Base-by-base conservation (phyloP, 2,888 invertebrate species). In the Polietes domitor region DNA sequence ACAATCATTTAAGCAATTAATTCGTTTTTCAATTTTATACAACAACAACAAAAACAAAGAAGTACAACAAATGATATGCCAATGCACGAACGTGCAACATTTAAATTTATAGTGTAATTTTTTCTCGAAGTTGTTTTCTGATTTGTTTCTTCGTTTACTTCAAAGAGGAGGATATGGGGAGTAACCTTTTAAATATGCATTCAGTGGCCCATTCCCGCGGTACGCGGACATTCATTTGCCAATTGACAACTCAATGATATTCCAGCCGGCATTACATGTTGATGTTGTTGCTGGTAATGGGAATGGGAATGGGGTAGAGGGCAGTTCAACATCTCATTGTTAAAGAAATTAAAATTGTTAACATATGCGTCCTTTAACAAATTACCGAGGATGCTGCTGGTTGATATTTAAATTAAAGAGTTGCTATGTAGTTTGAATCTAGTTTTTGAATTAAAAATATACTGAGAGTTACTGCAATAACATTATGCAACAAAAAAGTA, bases 1-100 rank as follows among this genome's bases (percentile, higher is more conserved):
- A 83, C 71, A 79, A 80, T 77, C 70, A 80, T 80, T 77, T 77
- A 76, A 83, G 61, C 83, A 80, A 83, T 83, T 83, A 80, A 83
- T 80, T 80, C 53, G 79, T 70, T 65, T 80, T 83, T 83, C 73
- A 83, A 83, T 76, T 83, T 76, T 70, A 37, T 70, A 19, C 24
- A 12, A 1, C n/a, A 15, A 68, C 12, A 37, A 2, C 43, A 17
- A 68, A 68, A 15, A 41, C 10, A 9, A 68, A 37, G 19, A 68
- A 68, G 68, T 5, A 24, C 21, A 21, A 19, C 41, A 21, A 24
- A 58, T 12, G 24, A 65, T 19, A 19, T 17, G 19, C 43, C 24
- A 21, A 43, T 21, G 41, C 10, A 17, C 17, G 65, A 0, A 41
- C 3, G 32, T 55, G 24, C 28, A 73, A 43, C 73, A 70, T 80